phyloP scores from a whole-genome alignment of 2,888 invertebrate genomes.

The Synergus itoensis region DNA sequence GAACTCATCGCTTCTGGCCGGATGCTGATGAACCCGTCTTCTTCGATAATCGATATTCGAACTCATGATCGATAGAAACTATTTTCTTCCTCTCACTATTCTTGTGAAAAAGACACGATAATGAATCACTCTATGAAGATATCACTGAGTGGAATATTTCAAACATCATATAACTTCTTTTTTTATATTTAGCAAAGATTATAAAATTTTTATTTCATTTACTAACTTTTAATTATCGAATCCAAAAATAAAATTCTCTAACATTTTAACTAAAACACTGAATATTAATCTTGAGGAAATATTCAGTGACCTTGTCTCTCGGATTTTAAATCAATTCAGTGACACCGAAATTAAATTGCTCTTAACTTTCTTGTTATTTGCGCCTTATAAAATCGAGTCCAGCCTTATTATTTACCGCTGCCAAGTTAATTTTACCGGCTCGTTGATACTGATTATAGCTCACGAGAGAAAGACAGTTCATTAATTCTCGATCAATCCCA shows the following conservation, averaged over 20 bases:
- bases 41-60: slow-evolving; percentile 50
- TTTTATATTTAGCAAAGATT: not conserved
- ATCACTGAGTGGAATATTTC: slow-evolving; percentile 64
- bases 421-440: not conserved
- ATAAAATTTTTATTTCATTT: not conserved
- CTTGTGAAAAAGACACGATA: slow-evolving; percentile 50
- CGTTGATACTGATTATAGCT: not conserved
- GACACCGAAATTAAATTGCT: slow-evolving; percentile 7
- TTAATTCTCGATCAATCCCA: slow-evolving; percentile 5
- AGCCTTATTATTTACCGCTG: not conserved
- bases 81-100: slow-evolving; percentile 51
- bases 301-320: not conserved
- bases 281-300: not conserved
- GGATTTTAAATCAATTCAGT: not conserved
- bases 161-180: slow-evolving; percentile 34
- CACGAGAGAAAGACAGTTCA: not conserved
- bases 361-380: slow-evolving; percentile 15
- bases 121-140: slow-evolving; percentile 68
- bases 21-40: slow-evolving; percentile 59
- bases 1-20: slow-evolving; percentile 43
- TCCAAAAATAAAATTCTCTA: not conserved
- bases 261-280: not conserved
- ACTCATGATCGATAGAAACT: slow-evolving; percentile 51
- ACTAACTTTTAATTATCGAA: not conserved
- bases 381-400: slow-evolving; percentile 10